These are phyloP conservation scores for Trematocara zebra DNA, from an alignment of 2,113 vertebrate species.

Conservation along the genomic window DNA sequence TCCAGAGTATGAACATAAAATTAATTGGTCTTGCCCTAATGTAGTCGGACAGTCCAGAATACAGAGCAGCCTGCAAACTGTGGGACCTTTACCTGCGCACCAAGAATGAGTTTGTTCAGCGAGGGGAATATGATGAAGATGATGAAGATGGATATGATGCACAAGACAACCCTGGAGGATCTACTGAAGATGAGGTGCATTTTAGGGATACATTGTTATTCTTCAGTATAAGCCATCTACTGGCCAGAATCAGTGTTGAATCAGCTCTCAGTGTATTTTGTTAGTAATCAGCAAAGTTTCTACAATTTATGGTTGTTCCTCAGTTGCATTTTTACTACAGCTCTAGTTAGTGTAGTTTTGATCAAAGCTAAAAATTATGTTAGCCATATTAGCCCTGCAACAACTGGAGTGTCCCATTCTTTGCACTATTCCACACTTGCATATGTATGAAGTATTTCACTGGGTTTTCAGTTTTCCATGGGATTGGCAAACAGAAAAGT, in stretches of 20 bases:
- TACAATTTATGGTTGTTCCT: neutral
- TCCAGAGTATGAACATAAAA: neutral
- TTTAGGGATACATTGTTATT: neutral
- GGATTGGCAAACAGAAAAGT: neutral
- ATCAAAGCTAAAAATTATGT: neutral
- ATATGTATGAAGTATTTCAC: neutral
- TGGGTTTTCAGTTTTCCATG: neutral
- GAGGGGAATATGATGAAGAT: constrained; percentile 90
- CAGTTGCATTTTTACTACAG: neutral
- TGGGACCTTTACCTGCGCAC: constrained; percentile 97
- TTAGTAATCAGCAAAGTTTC: neutral
- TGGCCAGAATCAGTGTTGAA: neutral
- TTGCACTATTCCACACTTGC: neutral
- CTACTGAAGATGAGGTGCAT: constrained; percentile 84
- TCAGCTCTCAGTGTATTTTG: neutral
- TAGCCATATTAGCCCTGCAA: neutral
- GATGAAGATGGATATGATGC: constrained; percentile 87
- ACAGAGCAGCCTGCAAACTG: constrained; percentile 91
- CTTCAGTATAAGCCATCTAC: neutral
- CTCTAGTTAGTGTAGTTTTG: neutral
- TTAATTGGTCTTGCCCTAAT: neutral
- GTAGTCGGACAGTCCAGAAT: constrained; percentile 89
- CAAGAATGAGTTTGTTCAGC: constrained; percentile 96
- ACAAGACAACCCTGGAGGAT: constrained; percentile 80
- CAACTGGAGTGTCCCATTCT: neutral